Evolutionary conservation across 2,888 invertebrate species (phyloP).

Genomic region (Meteorus colon): DNA sequence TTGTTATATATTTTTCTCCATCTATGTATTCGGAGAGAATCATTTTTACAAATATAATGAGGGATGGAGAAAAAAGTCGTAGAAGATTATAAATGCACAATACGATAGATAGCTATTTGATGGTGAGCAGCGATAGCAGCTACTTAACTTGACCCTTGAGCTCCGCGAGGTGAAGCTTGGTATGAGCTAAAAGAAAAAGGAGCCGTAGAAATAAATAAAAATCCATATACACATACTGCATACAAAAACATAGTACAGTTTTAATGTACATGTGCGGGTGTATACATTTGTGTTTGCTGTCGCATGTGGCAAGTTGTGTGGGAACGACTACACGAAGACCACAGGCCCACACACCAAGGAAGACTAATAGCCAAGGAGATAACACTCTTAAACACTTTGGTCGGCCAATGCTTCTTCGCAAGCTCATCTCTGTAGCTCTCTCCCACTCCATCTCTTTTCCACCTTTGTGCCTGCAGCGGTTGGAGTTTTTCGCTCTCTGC

Average conservation of each 20-base stretch:
- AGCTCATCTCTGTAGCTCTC: conserved; percentile 54
- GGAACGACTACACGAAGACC: conserved; percentile 50
- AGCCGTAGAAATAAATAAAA: not conserved
- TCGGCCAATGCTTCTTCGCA: conserved; percentile 71
- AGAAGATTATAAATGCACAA: not conserved
- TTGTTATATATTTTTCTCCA: not conserved
- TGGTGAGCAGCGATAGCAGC: conserved; percentile 70
- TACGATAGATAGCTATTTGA: conserved; percentile 60
- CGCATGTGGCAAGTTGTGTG: not conserved
- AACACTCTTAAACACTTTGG: conserved; percentile 73
- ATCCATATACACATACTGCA: too few species aligned
- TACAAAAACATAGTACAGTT: too few species aligned
- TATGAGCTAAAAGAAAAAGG: not conserved
- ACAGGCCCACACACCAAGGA: conserved; percentile 72
- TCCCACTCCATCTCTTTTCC: conserved; percentile 38
- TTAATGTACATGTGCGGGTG: not conserved
- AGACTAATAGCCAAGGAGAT: conserved; percentile 73
- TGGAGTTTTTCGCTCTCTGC: conserved; percentile 36
- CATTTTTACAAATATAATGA: not conserved
- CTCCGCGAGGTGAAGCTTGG: conserved; percentile 13
- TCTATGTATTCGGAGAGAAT: not conserved
- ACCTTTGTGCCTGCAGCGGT: conserved; percentile 33
- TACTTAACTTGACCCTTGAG: conserved; percentile 71
- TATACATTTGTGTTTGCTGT: not conserved
- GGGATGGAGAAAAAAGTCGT: not conserved